Evolutionary conservation across 2,888 invertebrate species (phyloP).

Genomic region (Alviniconcha strummeri): DNA sequence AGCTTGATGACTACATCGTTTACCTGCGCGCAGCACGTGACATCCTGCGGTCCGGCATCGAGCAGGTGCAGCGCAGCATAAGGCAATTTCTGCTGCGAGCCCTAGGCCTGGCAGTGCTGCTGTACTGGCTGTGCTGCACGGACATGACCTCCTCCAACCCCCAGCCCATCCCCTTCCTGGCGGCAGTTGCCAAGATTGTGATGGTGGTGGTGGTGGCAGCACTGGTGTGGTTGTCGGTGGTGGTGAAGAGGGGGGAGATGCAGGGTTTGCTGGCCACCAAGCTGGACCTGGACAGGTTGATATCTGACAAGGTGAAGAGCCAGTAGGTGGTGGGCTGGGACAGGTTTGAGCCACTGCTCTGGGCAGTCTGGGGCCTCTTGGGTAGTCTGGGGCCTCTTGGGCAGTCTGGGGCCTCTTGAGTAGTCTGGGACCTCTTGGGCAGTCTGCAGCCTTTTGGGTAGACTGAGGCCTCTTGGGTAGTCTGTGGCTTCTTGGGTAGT

Average conservation of each 20-base stretch:
- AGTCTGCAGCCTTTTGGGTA: no score
- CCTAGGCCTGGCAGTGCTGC: constrained; percentile 30
- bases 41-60: neutral
- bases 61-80: neutral
- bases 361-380: neutral
- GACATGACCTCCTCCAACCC: constrained; percentile 15
- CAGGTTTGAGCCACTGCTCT: neutral
- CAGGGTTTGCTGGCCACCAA: constrained; percentile 55
- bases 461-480: neutral
- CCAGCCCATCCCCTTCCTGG: constrained; percentile 43
- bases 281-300: constrained; percentile 41
- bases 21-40: constrained; percentile 20
- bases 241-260: constrained; percentile 57
- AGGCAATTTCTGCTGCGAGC: constrained; percentile 27
- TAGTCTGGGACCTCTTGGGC: neutral
- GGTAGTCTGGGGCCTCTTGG: neutral
- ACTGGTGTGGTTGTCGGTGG: constrained; percentile 54
- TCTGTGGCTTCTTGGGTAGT: no score
- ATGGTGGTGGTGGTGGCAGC: constrained; percentile 53
- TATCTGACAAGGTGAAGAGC: neutral
- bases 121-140: constrained; percentile 26
- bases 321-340: neutral
- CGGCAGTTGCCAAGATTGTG: constrained; percentile 45
- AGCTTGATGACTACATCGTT: neutral
- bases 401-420: neutral